phyloP scores from a whole-genome alignment of 1,140 invertebrate species.

The Sitodiplosis mosellana region DNA sequence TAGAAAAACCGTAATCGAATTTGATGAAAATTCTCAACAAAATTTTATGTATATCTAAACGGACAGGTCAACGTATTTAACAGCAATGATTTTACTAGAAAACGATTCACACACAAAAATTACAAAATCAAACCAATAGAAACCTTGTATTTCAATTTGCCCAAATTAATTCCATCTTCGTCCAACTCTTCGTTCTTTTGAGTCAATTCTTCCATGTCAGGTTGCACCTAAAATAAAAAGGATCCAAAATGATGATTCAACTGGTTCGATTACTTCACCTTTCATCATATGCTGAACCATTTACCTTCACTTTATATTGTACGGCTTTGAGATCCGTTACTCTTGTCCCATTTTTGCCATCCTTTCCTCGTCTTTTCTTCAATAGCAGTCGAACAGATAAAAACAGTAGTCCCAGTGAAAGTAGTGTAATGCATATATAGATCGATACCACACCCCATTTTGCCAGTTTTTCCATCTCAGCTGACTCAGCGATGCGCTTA shows the following conservation, averaged over 20 bases:
- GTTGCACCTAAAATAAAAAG: constrained; percentile 63
- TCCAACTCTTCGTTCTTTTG: constrained; percentile 94
- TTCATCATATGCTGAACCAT: constrained; percentile 95
- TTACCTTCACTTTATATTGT: no score
- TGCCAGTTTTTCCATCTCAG: constrained; percentile 44
- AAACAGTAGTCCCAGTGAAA: constrained; percentile 76
- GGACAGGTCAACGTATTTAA: no score
- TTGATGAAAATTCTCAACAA: no score
- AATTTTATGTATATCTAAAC: no score
- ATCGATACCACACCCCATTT: constrained; percentile 54
- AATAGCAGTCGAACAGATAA: constrained; percentile 91
- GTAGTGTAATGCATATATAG: constrained; percentile 51
- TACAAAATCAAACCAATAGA: background rate
- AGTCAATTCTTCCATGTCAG: constrained; percentile 92
- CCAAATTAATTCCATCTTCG: constrained; percentile 84
- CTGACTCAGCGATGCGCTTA: constrained; percentile 27
- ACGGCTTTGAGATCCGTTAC: constrained; percentile 94
- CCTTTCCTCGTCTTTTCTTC: constrained; percentile 83
- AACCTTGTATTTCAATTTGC: constrained; percentile 89
- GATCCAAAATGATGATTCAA: constrained; percentile 19
- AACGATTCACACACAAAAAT: background rate
- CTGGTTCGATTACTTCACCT: constrained; percentile 39
- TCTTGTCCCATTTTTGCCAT: constrained; percentile 89
- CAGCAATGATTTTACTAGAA: background rate
- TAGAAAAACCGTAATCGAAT: background rate